Base-by-base conservation (phyloP, 1,140 invertebrate species). In the Trinorchestia longiramus region DNA sequence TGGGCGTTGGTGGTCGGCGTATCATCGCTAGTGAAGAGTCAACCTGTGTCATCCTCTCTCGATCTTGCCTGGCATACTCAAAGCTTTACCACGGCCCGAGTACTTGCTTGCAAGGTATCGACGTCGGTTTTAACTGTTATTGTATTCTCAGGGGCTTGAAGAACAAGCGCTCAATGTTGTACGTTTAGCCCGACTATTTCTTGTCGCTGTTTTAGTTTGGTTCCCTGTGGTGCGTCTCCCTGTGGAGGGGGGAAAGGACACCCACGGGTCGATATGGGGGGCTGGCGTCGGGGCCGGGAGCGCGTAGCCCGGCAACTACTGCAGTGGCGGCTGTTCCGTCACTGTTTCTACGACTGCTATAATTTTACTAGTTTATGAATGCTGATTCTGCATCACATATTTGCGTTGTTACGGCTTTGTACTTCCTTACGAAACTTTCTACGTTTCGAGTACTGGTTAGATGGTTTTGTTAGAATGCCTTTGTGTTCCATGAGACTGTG, bases 281-380 rank as follows among this genome's bases (percentile, higher is more conserved):
- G 8, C 17, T 3, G 92, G 43, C 0, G 92, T 19, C 8, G 92
- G 43, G 19, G 92, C 43, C 8, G 43, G 44, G 43, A 47, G 92
- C 92, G 92, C 40, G 92, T 94, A 94, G 92, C 92, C 92, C 92
- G 92, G 92, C 92, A 94, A 94, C 92, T 94, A 47, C 43, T 94
- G 92, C 92, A 94, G 92, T 94, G 92, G 92, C 92, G 41, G 43
- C 43, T 47, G 6, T 40, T n/a, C 43, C 40, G 92, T 44, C 43
- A 92, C 41, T 43, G 23, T 92, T 36, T 53, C 6, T 53, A 53
- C 47, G 47, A 91, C 36, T 43, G 19, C 28, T 91, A 41, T 8
- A 91, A 44, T 91, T 43, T 43, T 42, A 4, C 41, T 88, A 15
- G 36, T 88, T 8, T 88, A 19, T 53, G 19, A 6, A 53, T 19